Base-by-base conservation (phyloP, 92 coral and sea anemone genomes). In the Porites cylindrica region DNA sequence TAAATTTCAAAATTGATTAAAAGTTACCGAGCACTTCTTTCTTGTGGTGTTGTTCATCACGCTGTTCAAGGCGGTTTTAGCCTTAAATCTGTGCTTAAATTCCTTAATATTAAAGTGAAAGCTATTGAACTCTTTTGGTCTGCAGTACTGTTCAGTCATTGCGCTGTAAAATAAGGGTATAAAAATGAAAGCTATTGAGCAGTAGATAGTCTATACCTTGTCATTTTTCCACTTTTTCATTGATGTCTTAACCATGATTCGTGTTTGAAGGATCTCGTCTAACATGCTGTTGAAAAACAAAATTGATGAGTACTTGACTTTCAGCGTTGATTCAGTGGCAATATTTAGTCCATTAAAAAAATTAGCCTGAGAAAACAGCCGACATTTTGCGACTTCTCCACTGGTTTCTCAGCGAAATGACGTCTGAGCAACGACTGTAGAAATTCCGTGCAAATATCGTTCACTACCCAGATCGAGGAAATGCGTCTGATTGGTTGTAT, bases 241-340 rank as follows among this genome's bases (percentile, higher is more conserved):
- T 21, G 99, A 91, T 8, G 89, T 90, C 84, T 97, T 97, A 47
- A 97, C 99, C 99, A 97, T 97, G 63, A 97, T 90, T 26, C 99
- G 94, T 16, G 99, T 97, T 81, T 95, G 85, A 68, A 97, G 87
- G 62, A 97, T 97, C 81, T 92, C 98, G 59, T 93, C 96, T 21
- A 97, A 80, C 99, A 97, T 97, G 65, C 99, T 97, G 63, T 32
- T 43, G 51, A 56, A 12, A 88, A 64, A 51, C n/a, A n/a, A 19
- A 58, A 8, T 12, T 17, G 17, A 11, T 8, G 63, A 59, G 63
- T 11, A 17, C 12, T 11, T 59, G 13, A 8, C 14, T 59, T 59
- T 59, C 65, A 76, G 26, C 9, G 9, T 53, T 2, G 17, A 14
- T 1, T 21, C 4, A 26, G 7, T 14, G 66, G 23, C 16, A 4